phyloP scores from a whole-genome alignment of 2,797 vertebrate genomes.

The Catamblyrhynchus diadema region DNA sequence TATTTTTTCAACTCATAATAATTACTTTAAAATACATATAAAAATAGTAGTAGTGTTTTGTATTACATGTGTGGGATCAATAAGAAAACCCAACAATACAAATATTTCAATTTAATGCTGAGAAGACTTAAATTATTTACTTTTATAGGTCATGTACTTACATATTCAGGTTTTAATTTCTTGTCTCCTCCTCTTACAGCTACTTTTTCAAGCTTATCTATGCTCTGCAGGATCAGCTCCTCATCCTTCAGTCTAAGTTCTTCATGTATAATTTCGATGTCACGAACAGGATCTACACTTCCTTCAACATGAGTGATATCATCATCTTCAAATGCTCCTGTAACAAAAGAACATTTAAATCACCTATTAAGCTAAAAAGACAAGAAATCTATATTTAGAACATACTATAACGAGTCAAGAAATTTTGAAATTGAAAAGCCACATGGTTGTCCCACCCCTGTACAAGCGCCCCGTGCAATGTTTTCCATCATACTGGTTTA shows the following conservation, averaged over 20 bases:
- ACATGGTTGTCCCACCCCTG: rapidly evolving
- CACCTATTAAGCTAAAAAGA: conserved; percentile 14
- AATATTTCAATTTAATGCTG: neutral
- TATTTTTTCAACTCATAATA: conserved; percentile 80
- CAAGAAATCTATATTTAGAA: neutral
- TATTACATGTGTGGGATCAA: neutral
- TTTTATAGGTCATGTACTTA: conserved; percentile 76
- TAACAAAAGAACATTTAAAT: conserved; percentile 38
- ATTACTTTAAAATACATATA: conserved; percentile 76
- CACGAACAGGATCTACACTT: conserved; percentile 90
- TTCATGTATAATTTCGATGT: conserved; percentile 86
- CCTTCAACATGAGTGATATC: conserved; percentile 98
- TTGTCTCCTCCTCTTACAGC: conserved; percentile 91
- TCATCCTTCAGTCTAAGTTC: conserved; percentile 97
- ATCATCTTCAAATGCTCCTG: conserved; percentile 97
- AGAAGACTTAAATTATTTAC: neutral
- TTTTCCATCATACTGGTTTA: neutral
- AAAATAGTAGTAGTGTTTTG: neutral
- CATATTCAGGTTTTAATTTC: conserved; percentile 95
- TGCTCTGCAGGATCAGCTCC: conserved; percentile 86
- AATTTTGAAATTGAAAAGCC: neutral
- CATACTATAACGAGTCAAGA: neutral
- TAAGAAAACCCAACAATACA: neutral
- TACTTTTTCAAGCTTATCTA: conserved; percentile 96
- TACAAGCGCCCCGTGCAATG: neutral